phyloP scores from a whole-genome alignment of 2,888 invertebrate genomes.

The Caprella mutica region DNA sequence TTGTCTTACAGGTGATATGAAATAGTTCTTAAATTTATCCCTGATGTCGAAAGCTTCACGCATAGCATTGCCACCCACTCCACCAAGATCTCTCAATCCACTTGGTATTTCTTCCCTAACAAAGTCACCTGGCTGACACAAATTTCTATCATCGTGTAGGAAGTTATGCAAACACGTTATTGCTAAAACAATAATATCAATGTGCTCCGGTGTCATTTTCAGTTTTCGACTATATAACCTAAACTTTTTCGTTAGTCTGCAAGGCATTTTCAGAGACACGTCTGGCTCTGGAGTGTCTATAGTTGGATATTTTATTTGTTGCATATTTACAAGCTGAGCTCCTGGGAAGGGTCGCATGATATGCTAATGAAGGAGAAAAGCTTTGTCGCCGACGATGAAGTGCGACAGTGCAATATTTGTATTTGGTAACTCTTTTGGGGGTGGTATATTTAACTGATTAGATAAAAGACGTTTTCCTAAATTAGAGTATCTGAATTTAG shows the following conservation, averaged over 20 bases:
- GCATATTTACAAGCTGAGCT: not conserved
- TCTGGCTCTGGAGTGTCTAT: too few relatives aligned
- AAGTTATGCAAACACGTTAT: slow-evolving; percentile 4
- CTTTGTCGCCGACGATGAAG: slow-evolving; percentile 18
- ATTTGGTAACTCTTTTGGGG: slow-evolving; percentile 7
- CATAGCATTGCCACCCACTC: slow-evolving; percentile 2
- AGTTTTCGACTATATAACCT: not conserved
- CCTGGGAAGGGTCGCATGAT: slow-evolving; percentile 16
- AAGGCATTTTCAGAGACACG: slow-evolving; percentile 10
- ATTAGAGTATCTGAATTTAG: slow-evolving; percentile 8
- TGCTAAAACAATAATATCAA: slow-evolving; percentile 8
- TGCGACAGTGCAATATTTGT: not conserved
- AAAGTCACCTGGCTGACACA: not conserved
- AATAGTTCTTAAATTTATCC: slow-evolving; percentile 14
- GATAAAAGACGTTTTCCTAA: slow-evolving; percentile 8
- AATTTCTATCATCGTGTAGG: not conserved
- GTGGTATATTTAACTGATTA: slow-evolving; percentile 7
- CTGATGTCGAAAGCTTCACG: slow-evolving; percentile 5
- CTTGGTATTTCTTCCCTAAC: not conserved
- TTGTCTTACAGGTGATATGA: too few relatives aligned
- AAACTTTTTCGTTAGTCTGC: slow-evolving; percentile 9
- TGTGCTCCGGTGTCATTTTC: slow-evolving; percentile 7
- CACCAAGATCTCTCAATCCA: not conserved
- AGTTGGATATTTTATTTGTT: slow-evolving; percentile 10
- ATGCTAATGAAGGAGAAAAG: slow-evolving; percentile 13